Evolutionary conservation across 2,888 invertebrate species (phyloP), one percentile per base, ranked within the genome.

Genomic region (Cotesia congregata): DNA sequence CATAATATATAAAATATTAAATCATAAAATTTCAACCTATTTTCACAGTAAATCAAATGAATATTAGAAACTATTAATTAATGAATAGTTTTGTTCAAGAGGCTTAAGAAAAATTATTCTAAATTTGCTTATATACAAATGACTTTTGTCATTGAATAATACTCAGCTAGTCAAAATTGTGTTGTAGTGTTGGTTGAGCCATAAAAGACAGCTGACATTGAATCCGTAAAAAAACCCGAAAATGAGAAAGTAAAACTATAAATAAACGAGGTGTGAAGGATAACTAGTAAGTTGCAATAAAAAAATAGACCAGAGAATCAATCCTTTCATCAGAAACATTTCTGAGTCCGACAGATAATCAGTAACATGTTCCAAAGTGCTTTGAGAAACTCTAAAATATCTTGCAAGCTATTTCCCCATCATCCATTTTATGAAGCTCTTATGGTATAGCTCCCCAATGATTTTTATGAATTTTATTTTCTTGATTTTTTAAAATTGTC

Each of bases 1-100:
- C 12, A 50, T 50, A 12, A 30, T 30, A 12, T 6, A 50, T 7
- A 68, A 20, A 60, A 30, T n/a, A 6, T 20, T n/a, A 70, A 70
- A 50, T 12, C 17, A 59, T 69, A 38, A 75, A 75, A 59, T 39
- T 38, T 20, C 9, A 12, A 59, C 65, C 15, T 60, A 75, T 72
- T 61, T 71, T 72, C 60, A 71, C 67, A 60, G 60, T 60, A 41
- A 72, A 72, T 76, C 72, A 61, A 61, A 76, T 72, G 67, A 72
- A 76, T 76, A 67, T 50, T 7, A 50, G 12, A 3, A 72, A 20
- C 64, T 64, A 72, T 39, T 39, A 30, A 30, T 30, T 30, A 30
- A 30, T 30, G 30, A 30, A 30, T 3, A 30, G 30, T 3, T 3
- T 3, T 30, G 3, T 30, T 3, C 2, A 4, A 30, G 3, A 30